Evolutionary conservation across 2,888 invertebrate genomes (phyloP), one percentile per base, ranked within the genome.

Genomic region (Dusona sp.): DNA sequence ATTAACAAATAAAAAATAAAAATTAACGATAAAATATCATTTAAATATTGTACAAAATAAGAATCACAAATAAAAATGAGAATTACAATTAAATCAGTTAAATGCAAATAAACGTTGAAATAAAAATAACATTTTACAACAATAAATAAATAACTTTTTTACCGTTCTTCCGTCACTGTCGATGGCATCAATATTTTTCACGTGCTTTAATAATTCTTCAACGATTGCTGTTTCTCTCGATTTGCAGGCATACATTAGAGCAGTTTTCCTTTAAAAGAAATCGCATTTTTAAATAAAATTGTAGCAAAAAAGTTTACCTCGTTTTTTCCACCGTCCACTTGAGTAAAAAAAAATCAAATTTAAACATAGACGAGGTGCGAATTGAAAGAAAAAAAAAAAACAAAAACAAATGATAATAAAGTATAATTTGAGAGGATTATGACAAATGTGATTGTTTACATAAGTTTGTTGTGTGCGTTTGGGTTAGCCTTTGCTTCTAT

Each of bases 131-230:
- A 7, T 11, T 75, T 48, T 33, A 3, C 16, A 9, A 11, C 25
- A 9, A 22, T 29, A 36, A 65, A 45, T n/a, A 36, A 65, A 65
- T n/a, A 2, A 51, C 38, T 70, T 33, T n/a, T 94, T 95, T 94
- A 96, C 96, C 87, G 96, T 96, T 96, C 96, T 96, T 57, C 96
- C 95, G 90, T 96, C 95, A 86, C 95, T 95, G 92, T 97, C 96
- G 78, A 94, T 94, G 89, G 95, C 95, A 91, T 96, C 95, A 90
- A 96, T 95, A 93, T 96, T 94, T 65, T 95, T 95, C 84, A 95
- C 93, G 84, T 95, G 90, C 64, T 95, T 95, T 22, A 96, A 84
- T 8, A 97, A 92, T 88, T 95, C 95, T 89, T 95, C 90, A 0
- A 96, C 95, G 65, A 96, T 94, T 61, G 94, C 93, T 16, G 93